Evolutionary conservation across 2,797 vertebrate species (phyloP).

Genomic region (Silurus aristotelis): DNA sequence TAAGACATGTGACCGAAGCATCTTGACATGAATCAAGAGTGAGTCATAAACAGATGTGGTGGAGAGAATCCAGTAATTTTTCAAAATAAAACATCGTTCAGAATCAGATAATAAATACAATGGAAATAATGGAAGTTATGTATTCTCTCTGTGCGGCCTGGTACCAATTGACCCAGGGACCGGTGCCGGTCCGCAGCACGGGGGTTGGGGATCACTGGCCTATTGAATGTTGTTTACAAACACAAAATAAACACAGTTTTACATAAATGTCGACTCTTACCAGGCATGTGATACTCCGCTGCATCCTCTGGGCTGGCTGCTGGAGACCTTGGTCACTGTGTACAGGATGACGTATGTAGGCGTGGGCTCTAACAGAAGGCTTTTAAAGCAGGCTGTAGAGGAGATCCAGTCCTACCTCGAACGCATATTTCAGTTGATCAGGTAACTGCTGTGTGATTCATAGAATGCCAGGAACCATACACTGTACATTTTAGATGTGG

Average conservation of each 20-base stretch:
- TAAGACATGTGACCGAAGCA: too few species aligned
- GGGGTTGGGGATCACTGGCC: too few species aligned
- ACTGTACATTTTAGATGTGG: neutral
- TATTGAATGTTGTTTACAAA: too few species aligned
- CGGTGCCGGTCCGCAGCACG: too few species aligned
- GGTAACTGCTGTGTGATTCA: conserved; percentile 61
- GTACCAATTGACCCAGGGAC: too few species aligned
- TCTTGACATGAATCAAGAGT: too few species aligned
- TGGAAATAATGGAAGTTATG: too few species aligned
- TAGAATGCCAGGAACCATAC: neutral
- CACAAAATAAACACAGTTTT: neutral
- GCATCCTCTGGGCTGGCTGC: conserved; percentile 80
- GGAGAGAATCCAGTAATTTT: too few species aligned
- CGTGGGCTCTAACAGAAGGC: conserved; percentile 80
- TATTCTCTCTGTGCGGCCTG: too few species aligned
- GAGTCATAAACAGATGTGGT: too few species aligned
- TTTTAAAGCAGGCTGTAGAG: conserved; percentile 81
- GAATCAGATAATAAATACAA: too few species aligned
- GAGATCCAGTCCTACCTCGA: conserved; percentile 85
- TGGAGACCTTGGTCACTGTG: conserved; percentile 83
- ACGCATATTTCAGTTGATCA: conserved; percentile 81
- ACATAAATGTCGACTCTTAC: neutral
- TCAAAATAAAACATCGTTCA: too few species aligned
- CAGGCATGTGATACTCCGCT: conserved; percentile 84
- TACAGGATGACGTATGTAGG: conserved; percentile 87